A percentile compares a stretch with the other conserved stretches of the same genome.
Conservation (phyloP, 2,888 invertebrate species). For the Trichopria drosophilae region DNA sequence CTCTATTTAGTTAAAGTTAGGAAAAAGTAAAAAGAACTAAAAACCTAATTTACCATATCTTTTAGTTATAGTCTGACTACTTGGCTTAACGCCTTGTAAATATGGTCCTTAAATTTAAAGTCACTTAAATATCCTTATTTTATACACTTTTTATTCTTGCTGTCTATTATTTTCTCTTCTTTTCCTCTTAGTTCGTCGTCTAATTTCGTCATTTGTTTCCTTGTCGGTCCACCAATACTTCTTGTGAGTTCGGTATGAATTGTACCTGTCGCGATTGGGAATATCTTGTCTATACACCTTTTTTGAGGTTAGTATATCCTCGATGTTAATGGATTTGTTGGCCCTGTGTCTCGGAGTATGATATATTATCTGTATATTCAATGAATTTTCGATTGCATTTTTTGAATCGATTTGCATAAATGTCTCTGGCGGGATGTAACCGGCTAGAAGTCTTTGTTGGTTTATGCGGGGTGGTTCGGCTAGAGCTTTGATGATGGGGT, state of each 20-base stretch:
- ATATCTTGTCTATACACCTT: conserved; percentile 7
- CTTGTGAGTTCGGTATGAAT: background rate
- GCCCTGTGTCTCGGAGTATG: background rate
- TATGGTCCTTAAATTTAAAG: too few species aligned
- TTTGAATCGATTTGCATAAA: conserved; percentile 6
- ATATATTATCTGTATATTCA: conserved; percentile 2
- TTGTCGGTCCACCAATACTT: background rate
- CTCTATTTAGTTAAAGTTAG: too few species aligned
- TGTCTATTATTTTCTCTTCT: too few species aligned
- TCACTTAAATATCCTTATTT: too few species aligned
- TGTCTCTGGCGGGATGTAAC: conserved; percentile 6
- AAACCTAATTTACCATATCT: too few species aligned
- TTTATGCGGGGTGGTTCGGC: background rate
- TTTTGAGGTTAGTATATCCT: background rate
- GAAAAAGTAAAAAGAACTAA: too few species aligned
- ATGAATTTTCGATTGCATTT: background rate
- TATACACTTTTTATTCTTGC: too few species aligned
- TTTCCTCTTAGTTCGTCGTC: too few species aligned
- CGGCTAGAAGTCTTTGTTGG: background rate
- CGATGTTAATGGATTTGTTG: background rate
- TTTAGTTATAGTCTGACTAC: too few species aligned
- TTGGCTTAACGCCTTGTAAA: too few species aligned
- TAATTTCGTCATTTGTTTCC: too few species aligned
- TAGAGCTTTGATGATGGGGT: background rate
- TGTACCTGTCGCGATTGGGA: background rate